Percentiles rank a stretch among this genome's conserved stretches.
These are phyloP conservation scores for Tyrannus savana DNA, from an alignment of 2,113 vertebrate species.

Conservation along the genomic window DNA sequence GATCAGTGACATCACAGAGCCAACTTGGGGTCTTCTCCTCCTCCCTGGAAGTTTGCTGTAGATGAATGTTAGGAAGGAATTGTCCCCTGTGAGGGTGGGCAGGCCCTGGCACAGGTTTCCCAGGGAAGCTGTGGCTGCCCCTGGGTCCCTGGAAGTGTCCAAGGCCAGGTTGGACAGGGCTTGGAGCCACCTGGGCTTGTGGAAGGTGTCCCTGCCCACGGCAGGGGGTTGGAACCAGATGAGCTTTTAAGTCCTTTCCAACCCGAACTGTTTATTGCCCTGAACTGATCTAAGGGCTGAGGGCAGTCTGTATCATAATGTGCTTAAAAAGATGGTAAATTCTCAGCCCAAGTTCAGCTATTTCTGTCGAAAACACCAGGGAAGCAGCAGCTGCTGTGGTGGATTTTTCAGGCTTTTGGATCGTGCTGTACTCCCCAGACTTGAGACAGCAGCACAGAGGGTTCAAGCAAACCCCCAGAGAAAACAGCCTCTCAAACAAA, in stretches of 20 bases:
- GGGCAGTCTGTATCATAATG: not conserved
- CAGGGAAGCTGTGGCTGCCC: not conserved
- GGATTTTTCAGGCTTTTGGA: not conserved
- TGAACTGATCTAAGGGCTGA: not conserved
- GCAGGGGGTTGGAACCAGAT: accelerated
- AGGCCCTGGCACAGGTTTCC: not conserved
- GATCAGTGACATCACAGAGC: not conserved
- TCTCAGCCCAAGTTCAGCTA: not conserved
- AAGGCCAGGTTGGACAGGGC: accelerated
- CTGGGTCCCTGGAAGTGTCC: not conserved
- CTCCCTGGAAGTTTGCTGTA: not conserved
- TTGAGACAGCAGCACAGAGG: not conserved
- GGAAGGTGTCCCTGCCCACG: not conserved
- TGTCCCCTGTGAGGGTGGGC: accelerated
- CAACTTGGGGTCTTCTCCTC: not conserved
- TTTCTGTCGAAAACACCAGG: accelerated
- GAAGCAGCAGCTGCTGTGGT: not conserved
- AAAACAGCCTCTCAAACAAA: not conserved
- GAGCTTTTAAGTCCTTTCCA: not conserved
- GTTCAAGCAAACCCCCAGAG: not conserved
- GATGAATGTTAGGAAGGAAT: not conserved
- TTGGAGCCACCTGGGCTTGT: accelerated
- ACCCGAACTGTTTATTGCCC: not conserved
- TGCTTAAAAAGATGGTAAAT: not conserved
- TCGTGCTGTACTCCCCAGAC: not conserved